Evolutionary conservation across 2,888 invertebrate genomes (phyloP), one percentile per base, ranked within the genome.

Genomic region (Cremastobaeus sp.): DNA sequence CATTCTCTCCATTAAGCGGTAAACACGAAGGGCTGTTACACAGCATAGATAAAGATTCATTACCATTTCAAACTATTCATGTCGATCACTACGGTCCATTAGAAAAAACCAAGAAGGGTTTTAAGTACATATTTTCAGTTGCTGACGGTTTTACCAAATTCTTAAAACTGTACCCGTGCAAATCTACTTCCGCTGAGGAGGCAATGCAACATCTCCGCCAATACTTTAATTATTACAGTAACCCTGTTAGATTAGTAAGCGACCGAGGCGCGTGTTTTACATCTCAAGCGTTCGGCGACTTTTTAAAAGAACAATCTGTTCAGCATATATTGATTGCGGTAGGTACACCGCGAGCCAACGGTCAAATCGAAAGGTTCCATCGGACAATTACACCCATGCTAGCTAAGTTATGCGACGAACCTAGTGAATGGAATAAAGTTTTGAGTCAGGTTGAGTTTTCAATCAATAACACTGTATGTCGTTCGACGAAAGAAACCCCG

Each of bases 241-340:
- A 68, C 6, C 80, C 81, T 17, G 74, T 64, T 1, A 62, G 80
- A 6, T 69, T 86, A n/a, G 81, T 88, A 6, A 81, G 81, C 1
- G 87, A 88, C 60, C 65, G 83, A 32, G 86, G 87, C 8, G 82
- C 83, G n/a, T 76, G 77, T 6, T 88, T 86, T 57, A 88, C 86
- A 1, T 50, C 57, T 1, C 0, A 21, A 0, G 32, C 34, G 0
- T 88, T 87, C 60, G 75, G 79, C 35, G 64, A 72, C 3, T 86
- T 82, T 71, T 85, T 84, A 57, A 28, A 65, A 3, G 69, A 78
- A n/a, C 74, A 81, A 43, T 75, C 76, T 9, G 75, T 83, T 2
- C 69, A 74, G 14, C 82, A 82, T 43, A 52, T 79, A 1, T 12
- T 77, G 4, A 79, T 78, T 55, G 80, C 83, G 1, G 81, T 82